Base-by-base conservation (phyloP, 2,888 invertebrate genomes). In the Tetragonisca angustula region DNA sequence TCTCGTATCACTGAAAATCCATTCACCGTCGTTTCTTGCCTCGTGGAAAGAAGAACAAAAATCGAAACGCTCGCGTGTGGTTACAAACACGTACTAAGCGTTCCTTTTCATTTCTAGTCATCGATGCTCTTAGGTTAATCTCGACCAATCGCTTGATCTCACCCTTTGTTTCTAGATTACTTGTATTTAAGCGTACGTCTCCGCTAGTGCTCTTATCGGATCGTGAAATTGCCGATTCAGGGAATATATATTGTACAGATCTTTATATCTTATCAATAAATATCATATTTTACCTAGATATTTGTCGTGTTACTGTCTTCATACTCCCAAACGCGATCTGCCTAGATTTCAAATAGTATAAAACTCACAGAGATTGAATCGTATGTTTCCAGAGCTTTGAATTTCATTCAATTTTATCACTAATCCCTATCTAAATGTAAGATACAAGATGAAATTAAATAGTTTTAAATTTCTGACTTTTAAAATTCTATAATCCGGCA, bases 91-190 rank as follows among this genome's bases (percentile, higher is more conserved):
- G 70, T 80, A 81, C 62, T 76, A 78, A 84, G 87, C 89, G 94
- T 93, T 93, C 93, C 94, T 94, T 87, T 90, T 89, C 13, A 86
- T 87, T 93, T 94, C 94, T 94, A 94, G 94, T 94, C 94, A 94
- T 86, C 87, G 86, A 83, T 83, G 72, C 87, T 85, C 73, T 52
- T 88, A 87, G 84, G 79, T 87, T 89, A 91, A 93, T 93, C 92
- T 92, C 92, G 88, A 43, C 43, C 43, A 85, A 78, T 84, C 43
- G 71, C 67, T 85, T 88, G 92, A 92, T 92, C 91, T 94, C 92
- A 90, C 84, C 77, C 70, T 87, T 87, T 81, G 74, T 78, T 85
- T 76, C 76, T 74, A 61, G 67, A 64, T 62, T 81, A 76, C 43
- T 36, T 21, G 71, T 84, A 84, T 69, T 82, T 84, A 83, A 83